Evolutionary conservation across 2,113 vertebrate genomes (phyloP).

Genomic region (Sinocyclocheilus grahami): DNA sequence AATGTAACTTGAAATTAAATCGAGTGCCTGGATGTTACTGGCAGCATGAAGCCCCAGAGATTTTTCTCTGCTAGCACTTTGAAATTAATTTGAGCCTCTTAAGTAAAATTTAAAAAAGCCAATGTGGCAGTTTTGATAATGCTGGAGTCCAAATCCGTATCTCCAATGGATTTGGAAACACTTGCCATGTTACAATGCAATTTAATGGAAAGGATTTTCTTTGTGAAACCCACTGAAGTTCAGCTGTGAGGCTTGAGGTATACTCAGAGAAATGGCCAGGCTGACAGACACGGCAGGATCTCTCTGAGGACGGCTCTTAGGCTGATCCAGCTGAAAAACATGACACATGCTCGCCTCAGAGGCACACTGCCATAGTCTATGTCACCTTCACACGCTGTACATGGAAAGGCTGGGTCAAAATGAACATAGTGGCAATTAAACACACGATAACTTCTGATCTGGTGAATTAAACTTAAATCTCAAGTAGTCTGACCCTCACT

Average conservation of each 20-base stretch:
- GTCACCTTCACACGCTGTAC: slow-evolving; percentile 5
- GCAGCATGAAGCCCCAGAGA: not conserved
- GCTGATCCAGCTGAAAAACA: slow-evolving; percentile 28
- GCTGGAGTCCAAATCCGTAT: not conserved
- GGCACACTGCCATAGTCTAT: not conserved
- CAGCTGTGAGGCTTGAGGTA: not conserved
- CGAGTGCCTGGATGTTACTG: not conserved
- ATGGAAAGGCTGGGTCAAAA: not conserved
- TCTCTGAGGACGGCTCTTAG: slow-evolving; percentile 16
- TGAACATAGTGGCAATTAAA: not conserved
- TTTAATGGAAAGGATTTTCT: slow-evolving; percentile 10
- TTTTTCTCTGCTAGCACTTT: not conserved
- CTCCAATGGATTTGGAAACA: not conserved
- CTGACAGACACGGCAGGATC: slow-evolving; percentile 21
- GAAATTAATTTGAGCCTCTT: not conserved
- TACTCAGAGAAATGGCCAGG: not conserved
- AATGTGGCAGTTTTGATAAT: not conserved
- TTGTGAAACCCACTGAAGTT: not conserved
- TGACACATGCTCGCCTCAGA: slow-evolving; percentile 9
- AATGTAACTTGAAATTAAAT: not conserved
- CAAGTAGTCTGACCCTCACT: not conserved
- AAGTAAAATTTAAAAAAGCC: not conserved
- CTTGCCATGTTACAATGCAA: not conserved
- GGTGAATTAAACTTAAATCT: not conserved
- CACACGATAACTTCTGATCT: not conserved